phyloP scores from a whole-genome alignment of 2,888 invertebrate species.

The Odontothrips loti region DNA sequence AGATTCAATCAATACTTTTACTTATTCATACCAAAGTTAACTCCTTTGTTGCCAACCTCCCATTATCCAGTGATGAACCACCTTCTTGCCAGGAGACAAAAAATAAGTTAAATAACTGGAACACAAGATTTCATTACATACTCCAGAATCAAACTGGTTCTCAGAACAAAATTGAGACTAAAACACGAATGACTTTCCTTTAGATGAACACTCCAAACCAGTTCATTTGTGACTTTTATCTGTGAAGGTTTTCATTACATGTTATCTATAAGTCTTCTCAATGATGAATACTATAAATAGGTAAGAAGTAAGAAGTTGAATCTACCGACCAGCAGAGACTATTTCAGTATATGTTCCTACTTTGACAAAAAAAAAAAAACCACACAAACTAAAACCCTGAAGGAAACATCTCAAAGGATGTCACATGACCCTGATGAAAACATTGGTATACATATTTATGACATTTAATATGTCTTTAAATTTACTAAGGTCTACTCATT shows the following conservation, averaged over 20 bases:
- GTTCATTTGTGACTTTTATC: too few relatives aligned
- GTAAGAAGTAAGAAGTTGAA: neutral
- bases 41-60: neutral
- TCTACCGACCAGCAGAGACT: neutral
- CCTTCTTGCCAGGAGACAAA: too few relatives aligned
- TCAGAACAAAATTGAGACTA: too few relatives aligned
- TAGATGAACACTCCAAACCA: too few relatives aligned
- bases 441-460: constrained; percentile 8
- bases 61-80: too few relatives aligned
- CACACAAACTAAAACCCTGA: neutral
- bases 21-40: neutral
- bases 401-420: neutral
- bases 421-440: constrained; percentile 6
- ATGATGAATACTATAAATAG: neutral
- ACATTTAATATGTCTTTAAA: neutral
- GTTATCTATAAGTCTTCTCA: too few relatives aligned
- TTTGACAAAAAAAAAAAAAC: neutral
- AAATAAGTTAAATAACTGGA: too few relatives aligned
- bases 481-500: constrained; percentile 1
- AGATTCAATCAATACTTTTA: constrained; percentile 4
- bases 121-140: too few relatives aligned
- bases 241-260: too few relatives aligned
- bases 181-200: too few relatives aligned
- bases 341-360: neutral
- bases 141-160: too few relatives aligned